Percentiles rank a stretch among this genome's conserved stretches.
These are phyloP conservation scores for Amphipyra tragopoginis DNA, from an alignment of 2,888 invertebrate species.

Conservation along the genomic window DNA sequence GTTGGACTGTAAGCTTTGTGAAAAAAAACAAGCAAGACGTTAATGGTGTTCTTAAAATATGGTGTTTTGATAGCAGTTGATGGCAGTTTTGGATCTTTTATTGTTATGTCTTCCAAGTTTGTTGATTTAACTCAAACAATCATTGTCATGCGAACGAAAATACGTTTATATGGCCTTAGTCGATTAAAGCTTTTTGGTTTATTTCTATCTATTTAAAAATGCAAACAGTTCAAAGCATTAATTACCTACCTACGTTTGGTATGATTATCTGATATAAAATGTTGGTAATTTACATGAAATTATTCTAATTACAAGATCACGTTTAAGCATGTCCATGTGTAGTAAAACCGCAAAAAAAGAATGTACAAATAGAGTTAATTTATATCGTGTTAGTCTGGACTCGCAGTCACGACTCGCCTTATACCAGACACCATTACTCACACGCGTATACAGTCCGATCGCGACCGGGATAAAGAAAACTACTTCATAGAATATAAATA, in stretches of 20 bases:
- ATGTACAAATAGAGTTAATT: conserved; percentile 62
- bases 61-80: conserved; percentile 51
- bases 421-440: conserved; percentile 73
- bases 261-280: conserved; percentile 18
- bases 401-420: conserved; percentile 73
- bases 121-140: conserved; percentile 13
- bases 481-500: conserved; percentile 49
- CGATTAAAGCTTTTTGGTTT: not conserved
- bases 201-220: conserved; percentile 4
- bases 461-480: conserved; percentile 52
- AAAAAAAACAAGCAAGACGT: conserved; percentile 45
- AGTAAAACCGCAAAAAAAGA: conserved; percentile 38
- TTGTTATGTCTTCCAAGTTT: conserved; percentile 26
- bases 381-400: conserved; percentile 69
- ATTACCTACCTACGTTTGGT: conserved; percentile 1
- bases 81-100: conserved; percentile 29
- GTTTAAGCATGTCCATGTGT: conserved; percentile 43
- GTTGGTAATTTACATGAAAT: conserved; percentile 43
- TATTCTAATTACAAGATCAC: conserved; percentile 46
- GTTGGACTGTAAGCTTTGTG: conserved; percentile 17
- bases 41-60: conserved; percentile 55
- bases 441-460: conserved; percentile 60
- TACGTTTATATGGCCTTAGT: not conserved
- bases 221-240: too few relatives aligned
- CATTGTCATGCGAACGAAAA: conserved; percentile 5